A percentile compares a stretch with the other conserved stretches of the same genome.
Evolutionary conservation across 2,797 vertebrate species (phyloP).

Genomic region (Arrhamphus sclerolepis): DNA sequence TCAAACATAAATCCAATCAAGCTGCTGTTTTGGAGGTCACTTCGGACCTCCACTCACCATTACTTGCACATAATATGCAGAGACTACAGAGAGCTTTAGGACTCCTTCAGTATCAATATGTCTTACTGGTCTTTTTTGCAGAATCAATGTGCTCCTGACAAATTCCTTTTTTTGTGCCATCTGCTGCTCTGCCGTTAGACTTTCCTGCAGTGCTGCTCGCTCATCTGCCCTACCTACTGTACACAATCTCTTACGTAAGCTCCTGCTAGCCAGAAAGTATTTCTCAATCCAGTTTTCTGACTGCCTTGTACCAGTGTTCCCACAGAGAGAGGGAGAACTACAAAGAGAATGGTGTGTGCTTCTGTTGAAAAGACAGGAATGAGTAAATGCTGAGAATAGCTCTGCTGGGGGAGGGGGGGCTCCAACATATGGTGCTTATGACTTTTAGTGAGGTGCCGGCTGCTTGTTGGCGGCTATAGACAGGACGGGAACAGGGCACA

Average conservation of each 20-base stretch:
- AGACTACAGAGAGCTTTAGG: conserved; percentile 38
- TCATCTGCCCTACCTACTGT: conserved; percentile 59
- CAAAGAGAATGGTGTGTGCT: conserved; percentile 15
- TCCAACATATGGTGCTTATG: conserved; percentile 52
- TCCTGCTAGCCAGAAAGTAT: conserved; percentile 44
- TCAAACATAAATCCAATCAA: conserved; percentile 50
- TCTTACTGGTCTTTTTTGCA: conserved; percentile 44
- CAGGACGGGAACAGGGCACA: conserved; percentile 18
- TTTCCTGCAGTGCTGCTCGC: conserved; percentile 30
- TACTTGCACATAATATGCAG: conserved; percentile 27
- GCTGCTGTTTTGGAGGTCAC: conserved; percentile 28
- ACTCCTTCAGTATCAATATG: conserved; percentile 44
- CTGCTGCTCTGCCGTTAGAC: conserved; percentile 53
- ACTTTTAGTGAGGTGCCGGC: conserved; percentile 31
- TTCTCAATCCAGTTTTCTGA: conserved; percentile 45
- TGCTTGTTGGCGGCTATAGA: conserved; percentile 45
- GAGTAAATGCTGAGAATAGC: conserved; percentile 48
- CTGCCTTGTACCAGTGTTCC: conserved; percentile 29
- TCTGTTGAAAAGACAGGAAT: conserved; percentile 13
- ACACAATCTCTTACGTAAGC: conserved; percentile 61
- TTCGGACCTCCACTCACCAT: conserved; percentile 11
- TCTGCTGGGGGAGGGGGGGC: conserved; percentile 21
- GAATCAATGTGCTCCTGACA: conserved; percentile 36
- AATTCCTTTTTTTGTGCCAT: conserved; percentile 48
- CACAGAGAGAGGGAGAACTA: conserved; percentile 22